phyloP scores from a whole-genome alignment of 2,113 vertebrate species.

The Forbesichthys agassizii region DNA sequence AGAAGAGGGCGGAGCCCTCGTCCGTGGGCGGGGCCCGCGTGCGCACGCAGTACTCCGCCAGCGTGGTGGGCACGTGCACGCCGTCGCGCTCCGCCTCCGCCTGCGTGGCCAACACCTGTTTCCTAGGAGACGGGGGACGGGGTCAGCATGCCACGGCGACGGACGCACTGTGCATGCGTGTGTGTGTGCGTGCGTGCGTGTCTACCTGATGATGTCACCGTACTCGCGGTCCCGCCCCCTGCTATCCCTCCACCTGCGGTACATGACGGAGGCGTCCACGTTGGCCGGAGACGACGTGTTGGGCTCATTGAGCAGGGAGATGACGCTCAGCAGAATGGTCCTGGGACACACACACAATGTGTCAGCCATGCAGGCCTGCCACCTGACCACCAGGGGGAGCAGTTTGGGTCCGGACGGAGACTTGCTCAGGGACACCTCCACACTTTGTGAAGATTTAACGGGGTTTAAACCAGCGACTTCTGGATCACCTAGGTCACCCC shows the following conservation, averaged over 20 bases:
- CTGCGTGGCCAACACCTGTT: conserved; percentile 92
- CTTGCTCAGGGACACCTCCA: too few species aligned
- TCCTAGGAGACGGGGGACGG: conserved; percentile 62
- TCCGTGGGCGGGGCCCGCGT: conserved; percentile 87
- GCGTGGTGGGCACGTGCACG: conserved; percentile 89
- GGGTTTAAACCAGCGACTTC: too few species aligned
- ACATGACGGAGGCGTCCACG: conserved; percentile 96
- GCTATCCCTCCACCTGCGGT: conserved; percentile 96
- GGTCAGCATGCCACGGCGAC: rapidly evolving
- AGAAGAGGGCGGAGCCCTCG: conserved; percentile 91
- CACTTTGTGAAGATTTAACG: too few species aligned
- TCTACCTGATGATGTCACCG: conserved; percentile 37
- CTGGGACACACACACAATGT: conserved; percentile 58
- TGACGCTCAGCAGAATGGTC: conserved; percentile 95
- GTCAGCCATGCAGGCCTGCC: not conserved
- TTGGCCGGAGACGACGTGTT: conserved; percentile 97
- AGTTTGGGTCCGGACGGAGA: not conserved
- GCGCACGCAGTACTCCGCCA: conserved; percentile 95
- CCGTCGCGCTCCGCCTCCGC: conserved; percentile 90
- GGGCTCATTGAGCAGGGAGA: conserved; percentile 94
- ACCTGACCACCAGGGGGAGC: not conserved
- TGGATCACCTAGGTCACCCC: too few species aligned
- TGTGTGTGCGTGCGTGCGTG: not conserved
- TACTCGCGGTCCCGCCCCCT: conserved; percentile 94
- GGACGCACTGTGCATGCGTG: not conserved